Percentiles rank a stretch among this genome's conserved stretches.
phyloP scores from a whole-genome alignment of 2,888 invertebrate genomes.

The Chirona hameri region DNA sequence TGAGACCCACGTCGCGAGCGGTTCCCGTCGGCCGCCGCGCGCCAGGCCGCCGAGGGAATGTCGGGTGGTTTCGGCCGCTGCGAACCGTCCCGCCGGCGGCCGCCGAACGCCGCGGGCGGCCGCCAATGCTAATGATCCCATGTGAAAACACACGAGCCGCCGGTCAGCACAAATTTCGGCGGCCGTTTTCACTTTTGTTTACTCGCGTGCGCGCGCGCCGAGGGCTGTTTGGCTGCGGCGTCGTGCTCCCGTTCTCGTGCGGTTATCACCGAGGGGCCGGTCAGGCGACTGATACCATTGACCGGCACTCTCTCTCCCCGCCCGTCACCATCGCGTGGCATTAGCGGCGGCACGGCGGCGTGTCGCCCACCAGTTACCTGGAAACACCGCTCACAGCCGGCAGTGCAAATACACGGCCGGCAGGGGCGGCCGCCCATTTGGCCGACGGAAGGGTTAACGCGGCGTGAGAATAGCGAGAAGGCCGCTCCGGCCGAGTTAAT shows the following conservation, averaged over 20 bases:
- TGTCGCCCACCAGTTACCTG: neutral
- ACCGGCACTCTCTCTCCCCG: neutral
- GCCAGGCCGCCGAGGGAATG: too few species aligned
- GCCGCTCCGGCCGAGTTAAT: neutral
- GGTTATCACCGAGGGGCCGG: neutral
- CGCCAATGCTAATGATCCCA: too few species aligned
- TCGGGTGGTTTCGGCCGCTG: neutral
- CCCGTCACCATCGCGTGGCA: neutral
- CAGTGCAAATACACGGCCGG: neutral
- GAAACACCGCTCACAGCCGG: too few species aligned
- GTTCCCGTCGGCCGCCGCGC: too few species aligned
- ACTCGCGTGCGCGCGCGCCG: neutral
- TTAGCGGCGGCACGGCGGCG: neutral
- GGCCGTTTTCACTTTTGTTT: conserved; percentile 11
- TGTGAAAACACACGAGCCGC: neutral
- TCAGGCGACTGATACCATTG: neutral
- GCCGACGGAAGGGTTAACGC: neutral
- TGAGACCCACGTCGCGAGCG: too few species aligned
- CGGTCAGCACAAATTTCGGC: neutral
- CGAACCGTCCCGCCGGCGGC: too few species aligned
- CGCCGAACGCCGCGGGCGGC: too few species aligned
- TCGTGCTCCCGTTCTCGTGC: neutral
- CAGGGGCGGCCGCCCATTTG: neutral
- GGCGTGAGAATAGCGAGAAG: neutral
- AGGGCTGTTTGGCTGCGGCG: neutral